Evolutionary conservation across 2,888 invertebrate species (phyloP), one percentile per base, ranked within the genome.

Genomic region (Andrena dorsata): DNA sequence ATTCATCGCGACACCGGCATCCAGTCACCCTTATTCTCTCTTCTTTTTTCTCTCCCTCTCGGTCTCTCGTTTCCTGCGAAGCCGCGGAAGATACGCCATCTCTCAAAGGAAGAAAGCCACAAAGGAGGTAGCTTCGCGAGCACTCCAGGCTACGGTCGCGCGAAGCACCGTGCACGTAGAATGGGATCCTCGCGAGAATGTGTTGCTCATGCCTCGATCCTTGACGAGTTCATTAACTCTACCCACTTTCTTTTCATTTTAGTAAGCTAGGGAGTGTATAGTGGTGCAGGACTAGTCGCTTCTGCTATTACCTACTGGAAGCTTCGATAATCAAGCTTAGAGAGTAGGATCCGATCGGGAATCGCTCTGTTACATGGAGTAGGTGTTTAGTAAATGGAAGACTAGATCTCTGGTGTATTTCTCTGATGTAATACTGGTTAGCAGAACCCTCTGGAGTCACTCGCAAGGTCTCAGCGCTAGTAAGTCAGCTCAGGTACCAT

Each of bases 141-240:
- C 41, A 76, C 82, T 72, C 56, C 35, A 79, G 64, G 56, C 69
- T 69, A 78, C 41, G 61, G 26, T 28, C 49, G 74, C 47, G 35
- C 63, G 76, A 71, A 61, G 73, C 61, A 75, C 76, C 80, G 82
- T 84, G 83, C 81, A 79, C 80, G 82, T 83, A 88, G 86, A 70
- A 64, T 89, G 83, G 85, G 89, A 90, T 88, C 76, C 88, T 86
- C 83, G 86, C 72, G 80, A 82, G 71, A 78, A 82, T 20, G 71
- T 61, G 79, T 73, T 82, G 75, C 86, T 79, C 76, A 51, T n/a
- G 26, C 61, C 16, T 6, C 13, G 53, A 13, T 13, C 20, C 58
- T 51, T 47, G n/a, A 51, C 76, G 30, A 49, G 60, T 60, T 77
- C 47, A 56, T 68, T 51, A 68, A 68, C 73, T 58, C 23, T 23